Conservation (phyloP, 2,888 invertebrate species). For the Brassicogethes aeneus region DNA sequence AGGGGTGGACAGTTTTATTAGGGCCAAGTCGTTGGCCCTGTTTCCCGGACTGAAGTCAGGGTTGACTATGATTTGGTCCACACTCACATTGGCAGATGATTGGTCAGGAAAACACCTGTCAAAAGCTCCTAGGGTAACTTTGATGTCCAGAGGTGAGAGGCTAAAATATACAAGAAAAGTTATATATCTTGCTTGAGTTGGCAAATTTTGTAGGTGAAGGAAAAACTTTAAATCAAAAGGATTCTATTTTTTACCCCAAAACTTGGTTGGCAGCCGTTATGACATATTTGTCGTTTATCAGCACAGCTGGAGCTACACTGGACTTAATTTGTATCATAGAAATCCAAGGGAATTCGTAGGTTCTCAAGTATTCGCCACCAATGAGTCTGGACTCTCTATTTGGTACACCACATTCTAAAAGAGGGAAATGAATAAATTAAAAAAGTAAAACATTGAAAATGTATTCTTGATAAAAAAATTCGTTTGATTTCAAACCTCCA, state of each 20-base stretch:
- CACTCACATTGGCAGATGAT: conserved; percentile 44
- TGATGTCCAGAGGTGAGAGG: conserved; percentile 40
- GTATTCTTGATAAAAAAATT: conserved; percentile 11
- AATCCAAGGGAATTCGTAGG: conserved; percentile 51
- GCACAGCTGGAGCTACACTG: conserved; percentile 22
- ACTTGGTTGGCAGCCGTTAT: conserved; percentile 47
- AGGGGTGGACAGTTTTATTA: conserved; percentile 46
- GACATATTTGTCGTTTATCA: conserved; percentile 51
- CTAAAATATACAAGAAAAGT: conserved; percentile 25
- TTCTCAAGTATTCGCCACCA: conserved; percentile 43
- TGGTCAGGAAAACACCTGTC: conserved; percentile 45
- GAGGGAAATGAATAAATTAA: conserved; percentile 8
- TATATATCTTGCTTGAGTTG: conserved; percentile 3
- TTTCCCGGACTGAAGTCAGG: conserved; percentile 46
- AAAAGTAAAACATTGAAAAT: conserved; percentile 9
- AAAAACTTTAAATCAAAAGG: conserved; percentile 5
- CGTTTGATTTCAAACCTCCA: conserved; percentile 3
- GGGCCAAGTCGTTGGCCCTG: conserved; percentile 50
- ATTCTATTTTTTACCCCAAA: conserved; percentile 36
- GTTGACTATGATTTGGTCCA: conserved; percentile 44
- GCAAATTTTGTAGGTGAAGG: no score
- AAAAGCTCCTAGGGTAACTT: conserved; percentile 47
- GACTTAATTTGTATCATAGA: conserved; percentile 41
- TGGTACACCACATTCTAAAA: conserved; percentile 42
- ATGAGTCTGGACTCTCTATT: conserved; percentile 37